Evolutionary conservation across 2,888 invertebrate genomes (phyloP), one percentile per base, ranked within the genome.

Genomic region (Hirtodrosophila confusa): DNA sequence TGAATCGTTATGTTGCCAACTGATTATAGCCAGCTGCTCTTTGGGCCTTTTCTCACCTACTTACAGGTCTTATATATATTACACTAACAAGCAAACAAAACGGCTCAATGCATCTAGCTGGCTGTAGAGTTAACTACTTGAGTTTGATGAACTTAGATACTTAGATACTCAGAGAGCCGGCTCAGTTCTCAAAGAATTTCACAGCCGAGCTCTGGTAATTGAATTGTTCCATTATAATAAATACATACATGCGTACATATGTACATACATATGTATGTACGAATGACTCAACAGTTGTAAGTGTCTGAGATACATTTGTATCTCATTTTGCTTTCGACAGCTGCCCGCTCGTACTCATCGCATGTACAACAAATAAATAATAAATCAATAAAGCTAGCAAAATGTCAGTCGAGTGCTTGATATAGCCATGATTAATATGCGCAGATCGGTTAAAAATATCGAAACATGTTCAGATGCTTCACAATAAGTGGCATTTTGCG

Each of bases 121-220:
- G 37, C 48, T 29, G 35, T 23, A 31, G 48, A 51, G 57, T 44
- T 44, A 47, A 45, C 44, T 69, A 70, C 66, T 70, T 58, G 73
- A 76, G 87, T 87, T 82, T 82, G 87, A 87, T 82, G 82, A 87
- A 87, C 88, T 80, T 73, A 55, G 57, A 53, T 55, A 48, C 31
- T 49, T 51, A 31, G 37, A 27, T 39, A 31, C 31, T 37, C 43
- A 49, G 17, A 29, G 29, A 17, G 11, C 24, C 3, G 33, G 29
- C 61, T 53, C 48, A 24, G 41, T 45, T 17, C 44, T 24, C 39
- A 58, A 40, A 69, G 75, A 79, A 69, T 73, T 68, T 76, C 78
- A 67, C 80, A 76, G 64, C 50, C 53, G 33, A 41, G 69, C 50
- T 49, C 61, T 75, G 73, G 74, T 87, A 83, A 83, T 83, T 83